Conservation (phyloP, 2,113 vertebrate species). For the Raja brachyura region DNA sequence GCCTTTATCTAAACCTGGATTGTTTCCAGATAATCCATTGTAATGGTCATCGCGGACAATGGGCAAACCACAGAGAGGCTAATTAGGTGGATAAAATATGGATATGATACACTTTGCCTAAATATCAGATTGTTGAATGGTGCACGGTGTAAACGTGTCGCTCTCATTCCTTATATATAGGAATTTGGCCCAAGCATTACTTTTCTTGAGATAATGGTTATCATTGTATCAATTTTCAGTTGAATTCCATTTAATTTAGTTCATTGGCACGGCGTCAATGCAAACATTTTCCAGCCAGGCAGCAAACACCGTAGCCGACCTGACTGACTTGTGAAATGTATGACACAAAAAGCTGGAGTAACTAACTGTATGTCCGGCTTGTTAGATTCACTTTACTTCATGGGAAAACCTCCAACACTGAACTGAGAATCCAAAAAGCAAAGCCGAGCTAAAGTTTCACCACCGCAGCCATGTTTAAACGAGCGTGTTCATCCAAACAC, state of each 20-base stretch:
- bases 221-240: slow-evolving; percentile 29
- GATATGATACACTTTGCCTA: too few relatives aligned
- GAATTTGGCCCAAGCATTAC: not conserved
- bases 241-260: slow-evolving; percentile 23
- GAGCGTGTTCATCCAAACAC: not conserved
- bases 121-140: not conserved
- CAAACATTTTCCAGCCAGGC: slow-evolving; percentile 15
- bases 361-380: not conserved
- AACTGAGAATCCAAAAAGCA: not conserved
- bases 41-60: not conserved
- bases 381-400: slow-evolving; percentile 15
- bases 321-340: not conserved
- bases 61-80: not conserved
- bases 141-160: not conserved
- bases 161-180: not conserved
- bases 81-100: not conserved
- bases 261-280: slow-evolving; percentile 20
- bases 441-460: not conserved
- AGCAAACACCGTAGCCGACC: not conserved
- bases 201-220: not conserved
- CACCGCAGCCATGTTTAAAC: not conserved
- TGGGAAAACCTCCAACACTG: not conserved
- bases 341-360: too few relatives aligned
- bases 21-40: not conserved
- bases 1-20: not conserved